A percentile compares a stretch with the other conserved stretches of the same genome.
These are phyloP conservation scores for Gryllus longicercus DNA, from an alignment of 2,888 invertebrate species.

Conservation along the genomic window DNA sequence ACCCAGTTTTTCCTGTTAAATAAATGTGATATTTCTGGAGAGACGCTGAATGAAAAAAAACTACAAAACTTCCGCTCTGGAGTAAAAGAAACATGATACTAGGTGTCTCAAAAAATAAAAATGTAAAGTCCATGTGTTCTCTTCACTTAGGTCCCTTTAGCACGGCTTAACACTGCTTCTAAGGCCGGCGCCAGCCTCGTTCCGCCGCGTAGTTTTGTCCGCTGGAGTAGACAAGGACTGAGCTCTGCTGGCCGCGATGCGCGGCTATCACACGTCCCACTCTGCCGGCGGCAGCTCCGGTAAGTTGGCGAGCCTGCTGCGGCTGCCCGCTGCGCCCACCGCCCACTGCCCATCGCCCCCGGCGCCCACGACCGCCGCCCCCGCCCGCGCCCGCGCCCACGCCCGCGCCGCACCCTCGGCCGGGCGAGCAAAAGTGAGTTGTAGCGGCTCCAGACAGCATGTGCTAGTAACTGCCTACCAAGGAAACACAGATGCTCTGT, in stretches of 20 bases:
- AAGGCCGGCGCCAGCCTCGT: background rate
- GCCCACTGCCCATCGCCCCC: too few relatives aligned
- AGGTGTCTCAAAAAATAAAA: background rate
- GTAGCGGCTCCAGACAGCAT: too few relatives aligned
- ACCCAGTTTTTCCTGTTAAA: too few relatives aligned
- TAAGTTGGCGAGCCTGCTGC: background rate
- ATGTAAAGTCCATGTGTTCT: background rate
- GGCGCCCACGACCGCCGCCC: too few relatives aligned
- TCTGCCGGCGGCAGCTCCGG: background rate
- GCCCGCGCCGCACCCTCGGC: too few relatives aligned
- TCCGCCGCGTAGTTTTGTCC: background rate
- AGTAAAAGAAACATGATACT: background rate
- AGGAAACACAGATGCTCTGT: too few relatives aligned
- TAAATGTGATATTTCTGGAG: too few relatives aligned
- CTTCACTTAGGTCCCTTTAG: conserved; percentile 17
- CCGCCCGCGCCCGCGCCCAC: too few relatives aligned
- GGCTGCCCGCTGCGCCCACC: too few relatives aligned
- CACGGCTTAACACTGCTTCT: background rate
- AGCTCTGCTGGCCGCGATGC: background rate
- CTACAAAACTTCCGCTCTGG: background rate
- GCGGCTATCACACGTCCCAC: background rate
- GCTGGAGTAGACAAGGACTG: background rate
- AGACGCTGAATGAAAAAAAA: background rate
- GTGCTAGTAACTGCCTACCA: too few relatives aligned
- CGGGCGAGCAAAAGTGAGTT: too few relatives aligned